phyloP scores from a whole-genome alignment of 2,888 invertebrate genomes.

The Trissolcus japonicus region DNA sequence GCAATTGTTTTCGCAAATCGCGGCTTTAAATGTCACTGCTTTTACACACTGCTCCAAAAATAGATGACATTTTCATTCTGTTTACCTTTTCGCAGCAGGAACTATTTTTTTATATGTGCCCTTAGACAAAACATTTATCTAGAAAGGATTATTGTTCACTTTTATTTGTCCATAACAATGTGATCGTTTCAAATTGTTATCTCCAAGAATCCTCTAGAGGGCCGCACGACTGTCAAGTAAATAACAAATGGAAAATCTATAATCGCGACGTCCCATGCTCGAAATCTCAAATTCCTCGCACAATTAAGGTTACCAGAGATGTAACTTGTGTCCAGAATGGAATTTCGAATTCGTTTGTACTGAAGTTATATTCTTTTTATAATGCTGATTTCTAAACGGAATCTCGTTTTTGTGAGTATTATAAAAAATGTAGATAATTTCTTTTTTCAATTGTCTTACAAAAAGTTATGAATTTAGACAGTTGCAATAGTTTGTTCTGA shows the following conservation, averaged over 20 bases:
- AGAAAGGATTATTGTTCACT: neutral
- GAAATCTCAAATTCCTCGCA: neutral
- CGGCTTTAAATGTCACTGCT: too few relatives aligned
- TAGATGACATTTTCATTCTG: too few relatives aligned
- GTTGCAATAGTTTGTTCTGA: constrained; percentile 3
- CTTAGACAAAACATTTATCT: neutral
- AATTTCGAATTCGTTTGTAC: neutral
- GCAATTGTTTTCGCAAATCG: too few relatives aligned
- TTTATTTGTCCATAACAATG: neutral
- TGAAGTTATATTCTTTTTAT: neutral
- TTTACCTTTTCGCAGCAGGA: too few relatives aligned
- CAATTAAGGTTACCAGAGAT: constrained; percentile 8
- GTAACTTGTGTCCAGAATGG: neutral
- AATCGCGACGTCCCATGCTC: constrained; percentile 1
- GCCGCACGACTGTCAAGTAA: neutral
- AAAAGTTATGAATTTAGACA: neutral
- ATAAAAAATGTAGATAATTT: too few relatives aligned
- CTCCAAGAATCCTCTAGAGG: neutral
- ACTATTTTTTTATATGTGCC: too few relatives aligned
- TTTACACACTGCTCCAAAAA: too few relatives aligned
- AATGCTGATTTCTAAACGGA: too few relatives aligned
- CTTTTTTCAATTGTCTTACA: too few relatives aligned
- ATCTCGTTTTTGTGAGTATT: too few relatives aligned
- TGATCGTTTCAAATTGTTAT: neutral
- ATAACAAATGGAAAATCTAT: constrained; percentile 9